Evolutionary conservation across 2,888 invertebrate species (phyloP), one percentile per base, ranked within the genome.

Genomic region (Lordiphosa fenestrarum): DNA sequence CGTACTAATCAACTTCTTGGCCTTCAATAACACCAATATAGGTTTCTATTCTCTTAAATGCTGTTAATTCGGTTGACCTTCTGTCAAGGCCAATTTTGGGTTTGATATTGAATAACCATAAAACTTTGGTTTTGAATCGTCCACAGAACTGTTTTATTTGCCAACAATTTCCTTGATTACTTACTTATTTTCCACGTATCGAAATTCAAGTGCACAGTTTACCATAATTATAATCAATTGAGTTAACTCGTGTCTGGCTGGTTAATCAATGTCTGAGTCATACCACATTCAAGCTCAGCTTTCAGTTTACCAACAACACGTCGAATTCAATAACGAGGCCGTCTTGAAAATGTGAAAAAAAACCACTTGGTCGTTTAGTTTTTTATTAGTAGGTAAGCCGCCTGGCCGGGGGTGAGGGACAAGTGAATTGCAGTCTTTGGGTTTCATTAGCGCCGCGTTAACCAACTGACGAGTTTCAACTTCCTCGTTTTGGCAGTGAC

Each of bases 261-360:
- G 39, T 10, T 53, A 36, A 30, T 25, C 44, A 46, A 37, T 33
- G 48, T 44, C 55, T 64, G 64, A 62, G 42, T 62, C 64, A 62
- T 12, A 13, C 37, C 23, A 25, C 41, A 21, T 9, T 21, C 41
- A 30, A 54, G 13, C 58, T 37, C 41, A 51, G 53, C 37, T 53
- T 46, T 42, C 59, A n/a, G 62, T 60, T 12, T 36, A 53, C 44
- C 50, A 61, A 62, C 60, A 78, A 59, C 55, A 63, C 82, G 77
- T 64, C 75, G 60, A 76, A 71, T 71, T 76, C 78, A 76, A 76
- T 82, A 78, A 78, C 75, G 54, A 82, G 75, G 75, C 66, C 66
- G 61, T 25, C 61, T 47, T 39, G 54, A 21, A 50, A 33, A 48
- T 36, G 25, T 39, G 49, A 44, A 21, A 53, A 42, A 53, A 48